phyloP scores from a whole-genome alignment of 1,140 invertebrate genomes.

The Babylonia areolata region DNA sequence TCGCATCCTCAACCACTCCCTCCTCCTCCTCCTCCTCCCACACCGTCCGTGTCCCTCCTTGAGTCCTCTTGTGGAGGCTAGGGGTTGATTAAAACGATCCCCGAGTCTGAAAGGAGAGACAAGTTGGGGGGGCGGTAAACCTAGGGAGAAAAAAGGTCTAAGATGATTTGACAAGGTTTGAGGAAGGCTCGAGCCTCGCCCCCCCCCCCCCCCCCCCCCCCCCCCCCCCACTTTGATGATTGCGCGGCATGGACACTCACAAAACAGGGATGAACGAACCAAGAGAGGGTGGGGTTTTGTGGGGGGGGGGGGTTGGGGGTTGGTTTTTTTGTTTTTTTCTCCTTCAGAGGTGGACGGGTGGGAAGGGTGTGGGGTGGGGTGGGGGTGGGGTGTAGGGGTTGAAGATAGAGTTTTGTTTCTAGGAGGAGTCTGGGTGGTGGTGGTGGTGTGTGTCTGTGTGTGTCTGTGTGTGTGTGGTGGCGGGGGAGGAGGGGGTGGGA shows the following conservation, averaged over 20 bases:
- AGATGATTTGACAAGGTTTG: conserved; percentile 22
- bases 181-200: not conserved
- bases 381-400: not conserved
- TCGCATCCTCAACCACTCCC: too few species aligned
- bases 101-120: not conserved
- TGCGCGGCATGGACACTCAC: conserved; percentile 12
- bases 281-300: not conserved
- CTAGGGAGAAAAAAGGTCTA: not conserved
- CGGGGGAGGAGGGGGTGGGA: not conserved
- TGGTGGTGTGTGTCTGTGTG: not conserved
- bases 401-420: not conserved
- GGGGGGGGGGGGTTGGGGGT: not conserved
- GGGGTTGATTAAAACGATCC: conserved; percentile 10
- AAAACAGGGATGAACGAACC: not conserved
- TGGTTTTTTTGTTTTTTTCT: too few species aligned
- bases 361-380: not conserved
- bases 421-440: too few species aligned
- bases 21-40: too few species aligned
- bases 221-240: conserved; percentile 7
- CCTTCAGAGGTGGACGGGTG: not conserved
- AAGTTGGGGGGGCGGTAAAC: not conserved
- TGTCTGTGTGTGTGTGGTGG: not conserved
- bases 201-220: not conserved
- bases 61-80: not conserved
- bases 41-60: too few species aligned